phyloP scores from a whole-genome alignment of 2,888 invertebrate genomes.

The Scrobipalpa costella region DNA sequence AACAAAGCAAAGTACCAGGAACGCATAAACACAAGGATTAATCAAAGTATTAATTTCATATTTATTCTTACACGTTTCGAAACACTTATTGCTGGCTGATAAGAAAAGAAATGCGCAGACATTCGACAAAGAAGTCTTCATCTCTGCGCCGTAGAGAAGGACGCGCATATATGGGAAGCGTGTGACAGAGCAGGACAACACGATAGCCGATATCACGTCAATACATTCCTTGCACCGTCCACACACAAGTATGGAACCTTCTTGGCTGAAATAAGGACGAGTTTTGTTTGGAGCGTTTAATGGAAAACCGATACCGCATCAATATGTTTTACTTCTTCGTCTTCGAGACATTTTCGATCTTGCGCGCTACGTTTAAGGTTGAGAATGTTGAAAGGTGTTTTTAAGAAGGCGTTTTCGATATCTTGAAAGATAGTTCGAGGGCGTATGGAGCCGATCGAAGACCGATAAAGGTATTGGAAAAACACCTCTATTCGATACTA shows the following conservation, averaged over 20 bases:
- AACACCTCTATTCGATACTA: slow-evolving; percentile 69
- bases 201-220: slow-evolving; percentile 79
- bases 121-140: slow-evolving; percentile 68
- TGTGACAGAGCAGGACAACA: slow-evolving; percentile 66
- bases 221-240: slow-evolving; percentile 70
- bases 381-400: slow-evolving; percentile 48
- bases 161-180: slow-evolving; percentile 65
- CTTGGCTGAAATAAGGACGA: slow-evolving; percentile 43
- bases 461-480: slow-evolving; percentile 76
- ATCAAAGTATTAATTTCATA: slow-evolving; percentile 34
- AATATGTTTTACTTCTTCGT: slow-evolving; percentile 71
- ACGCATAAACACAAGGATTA: slow-evolving; percentile 43
- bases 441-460: slow-evolving; percentile 68
- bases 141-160: slow-evolving; percentile 72
- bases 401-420: slow-evolving; percentile 79
- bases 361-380: slow-evolving; percentile 50
- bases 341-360: slow-evolving; percentile 49
- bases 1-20: slow-evolving; percentile 47
- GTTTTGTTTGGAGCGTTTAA: slow-evolving; percentile 53
- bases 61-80: slow-evolving; percentile 56
- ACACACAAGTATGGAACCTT: slow-evolving; percentile 58
- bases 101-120: slow-evolving; percentile 78
- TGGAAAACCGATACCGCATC: slow-evolving; percentile 81
- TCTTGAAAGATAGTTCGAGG: slow-evolving; percentile 25
- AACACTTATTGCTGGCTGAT: slow-evolving; percentile 61